A percentile compares a stretch with the other conserved stretches of the same genome.
Evolutionary conservation across 2,797 vertebrate genomes (phyloP).

Genomic region (Carcharodon carcharias): DNA sequence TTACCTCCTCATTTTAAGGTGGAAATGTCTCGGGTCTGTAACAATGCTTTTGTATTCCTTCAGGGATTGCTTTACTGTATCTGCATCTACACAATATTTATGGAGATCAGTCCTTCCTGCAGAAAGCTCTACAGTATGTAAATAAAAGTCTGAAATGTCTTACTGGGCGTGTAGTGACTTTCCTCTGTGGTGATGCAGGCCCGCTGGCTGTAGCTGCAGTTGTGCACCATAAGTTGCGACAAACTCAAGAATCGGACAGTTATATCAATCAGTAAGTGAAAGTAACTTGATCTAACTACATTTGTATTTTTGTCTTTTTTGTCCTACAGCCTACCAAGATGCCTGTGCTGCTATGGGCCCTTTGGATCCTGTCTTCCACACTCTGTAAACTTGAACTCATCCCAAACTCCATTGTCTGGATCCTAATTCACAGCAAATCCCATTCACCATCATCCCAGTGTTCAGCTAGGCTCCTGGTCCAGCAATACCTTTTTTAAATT

Average conservation of each 20-base stretch:
- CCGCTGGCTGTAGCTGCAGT: conserved; percentile 81
- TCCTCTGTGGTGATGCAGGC: conserved; percentile 84
- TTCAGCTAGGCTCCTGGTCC: too few relatives aligned
- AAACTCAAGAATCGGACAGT: conserved; percentile 72
- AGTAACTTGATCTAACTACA: not conserved
- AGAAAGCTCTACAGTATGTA: conserved; percentile 69
- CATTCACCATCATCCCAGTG: too few relatives aligned
- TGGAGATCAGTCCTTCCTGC: conserved; percentile 68
- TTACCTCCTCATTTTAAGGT: not conserved
- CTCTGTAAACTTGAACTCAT: not conserved
- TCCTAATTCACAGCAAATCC: too few relatives aligned
- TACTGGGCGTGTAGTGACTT: conserved; percentile 76
- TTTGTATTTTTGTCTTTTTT: not conserved
- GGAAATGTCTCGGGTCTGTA: not conserved
- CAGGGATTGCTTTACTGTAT: conserved; percentile 88
- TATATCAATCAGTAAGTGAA: conserved; percentile 71
- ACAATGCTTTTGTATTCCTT: not conserved
- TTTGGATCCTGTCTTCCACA: not conserved
- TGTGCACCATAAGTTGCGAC: conserved; percentile 71
- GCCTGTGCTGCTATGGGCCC: not conserved
- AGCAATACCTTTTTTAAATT: too few relatives aligned
- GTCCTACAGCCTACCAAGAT: not conserved
- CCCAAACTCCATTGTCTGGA: not conserved
- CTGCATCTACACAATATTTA: conserved; percentile 79
- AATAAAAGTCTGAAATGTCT: conserved; percentile 71